Conservation (phyloP, 2,888 invertebrate species). For the Lamellibrachia satsuma region DNA sequence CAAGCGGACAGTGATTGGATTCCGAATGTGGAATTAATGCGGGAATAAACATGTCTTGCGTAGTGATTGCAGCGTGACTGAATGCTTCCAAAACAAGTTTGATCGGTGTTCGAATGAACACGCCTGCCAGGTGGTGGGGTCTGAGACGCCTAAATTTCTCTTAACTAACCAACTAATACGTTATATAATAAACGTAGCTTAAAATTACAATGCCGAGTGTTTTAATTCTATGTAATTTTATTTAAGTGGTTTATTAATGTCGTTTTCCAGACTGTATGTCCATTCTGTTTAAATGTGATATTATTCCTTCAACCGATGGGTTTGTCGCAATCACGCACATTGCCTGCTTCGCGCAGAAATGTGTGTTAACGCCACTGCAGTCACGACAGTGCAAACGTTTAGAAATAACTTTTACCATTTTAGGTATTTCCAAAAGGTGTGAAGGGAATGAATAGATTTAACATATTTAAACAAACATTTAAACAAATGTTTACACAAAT, state of each 20-base stretch:
- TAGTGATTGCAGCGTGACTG: not conserved
- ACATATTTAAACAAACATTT: no score
- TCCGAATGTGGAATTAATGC: not conserved
- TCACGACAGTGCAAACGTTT: not conserved
- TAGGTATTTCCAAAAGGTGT: not conserved
- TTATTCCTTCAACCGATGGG: not conserved
- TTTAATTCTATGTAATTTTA: not conserved
- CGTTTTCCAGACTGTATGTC: not conserved
- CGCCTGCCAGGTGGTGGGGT: not conserved
- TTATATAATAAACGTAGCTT: not conserved
- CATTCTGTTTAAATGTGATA: not conserved
- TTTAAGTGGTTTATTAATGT: not conserved
- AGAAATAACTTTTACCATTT: not conserved
- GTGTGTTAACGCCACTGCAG: not conserved
- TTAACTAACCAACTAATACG: not conserved
- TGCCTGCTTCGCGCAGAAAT: not conserved
- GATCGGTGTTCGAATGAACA: not conserved
- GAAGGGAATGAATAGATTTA: no score
- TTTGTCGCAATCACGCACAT: not conserved
- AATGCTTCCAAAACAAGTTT: not conserved
- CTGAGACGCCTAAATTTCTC: not conserved
- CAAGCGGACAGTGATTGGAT: not conserved
- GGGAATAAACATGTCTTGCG: not conserved
- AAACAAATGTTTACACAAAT: no score
- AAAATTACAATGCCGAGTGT: not conserved